These are phyloP conservation scores for Cydia pomonella DNA, from an alignment of 1,140 invertebrate species.

Conservation along the genomic window DNA sequence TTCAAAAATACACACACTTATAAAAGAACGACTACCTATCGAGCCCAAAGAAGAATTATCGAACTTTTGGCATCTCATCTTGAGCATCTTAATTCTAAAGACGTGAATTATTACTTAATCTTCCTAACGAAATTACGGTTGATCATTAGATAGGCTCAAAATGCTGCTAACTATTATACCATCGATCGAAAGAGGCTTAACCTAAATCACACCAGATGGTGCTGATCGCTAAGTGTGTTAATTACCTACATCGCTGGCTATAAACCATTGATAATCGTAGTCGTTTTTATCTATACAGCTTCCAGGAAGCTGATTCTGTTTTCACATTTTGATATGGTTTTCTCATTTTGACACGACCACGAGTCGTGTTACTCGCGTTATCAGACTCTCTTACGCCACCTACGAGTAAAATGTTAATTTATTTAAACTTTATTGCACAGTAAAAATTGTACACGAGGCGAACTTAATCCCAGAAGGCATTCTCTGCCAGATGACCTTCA, in stretches of 20 bases:
- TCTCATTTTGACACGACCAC: not conserved
- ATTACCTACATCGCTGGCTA: constrained; percentile 1
- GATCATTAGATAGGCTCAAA: not conserved
- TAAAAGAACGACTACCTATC: too few relatives aligned
- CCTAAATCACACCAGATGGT: constrained; percentile 3
- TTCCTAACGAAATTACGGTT: not conserved
- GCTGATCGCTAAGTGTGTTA: constrained; percentile 16
- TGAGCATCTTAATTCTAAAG: not conserved
- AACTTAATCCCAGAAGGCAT: too few relatives aligned
- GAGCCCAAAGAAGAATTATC: too few relatives aligned
- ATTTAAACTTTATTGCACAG: too few relatives aligned
- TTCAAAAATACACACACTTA: too few relatives aligned
- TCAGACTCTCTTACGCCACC: too few relatives aligned
- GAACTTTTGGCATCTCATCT: too few relatives aligned
- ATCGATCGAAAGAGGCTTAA: not conserved
- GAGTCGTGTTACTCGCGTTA: too few relatives aligned
- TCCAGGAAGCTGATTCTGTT: not conserved
- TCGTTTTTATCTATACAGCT: not conserved
- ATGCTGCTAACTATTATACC: not conserved
- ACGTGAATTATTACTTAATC: not conserved
- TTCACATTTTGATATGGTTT: not conserved
- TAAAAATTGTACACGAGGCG: too few relatives aligned
- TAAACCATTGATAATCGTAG: constrained; percentile 13
- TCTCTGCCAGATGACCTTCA: too few relatives aligned
- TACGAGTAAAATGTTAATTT: too few relatives aligned